Conservation (phyloP, 2,113 vertebrate species). For the Regulus satrapa region DNA sequence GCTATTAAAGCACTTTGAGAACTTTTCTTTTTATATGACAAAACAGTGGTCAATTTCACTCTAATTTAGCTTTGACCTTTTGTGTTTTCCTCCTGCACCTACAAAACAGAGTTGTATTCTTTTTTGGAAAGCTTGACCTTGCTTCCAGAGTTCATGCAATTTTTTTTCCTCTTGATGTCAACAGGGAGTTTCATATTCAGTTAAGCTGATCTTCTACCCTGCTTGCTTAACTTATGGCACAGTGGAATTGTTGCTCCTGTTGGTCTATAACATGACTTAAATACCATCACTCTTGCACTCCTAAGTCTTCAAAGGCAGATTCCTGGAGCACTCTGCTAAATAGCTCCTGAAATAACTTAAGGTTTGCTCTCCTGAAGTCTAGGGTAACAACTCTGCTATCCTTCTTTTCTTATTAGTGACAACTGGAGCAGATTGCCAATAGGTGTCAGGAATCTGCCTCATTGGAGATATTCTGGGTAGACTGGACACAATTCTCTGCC, state of each 20-base stretch:
- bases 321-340: not conserved
- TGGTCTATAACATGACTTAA: not conserved
- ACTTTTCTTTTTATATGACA: not conserved
- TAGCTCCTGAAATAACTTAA: not conserved
- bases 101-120: no score
- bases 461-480: not conserved
- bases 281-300: not conserved
- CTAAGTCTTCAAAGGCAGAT: not conserved
- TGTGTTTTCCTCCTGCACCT: not conserved
- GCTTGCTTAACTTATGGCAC: not conserved
- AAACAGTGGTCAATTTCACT: not conserved
- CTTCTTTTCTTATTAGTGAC: rapidly evolving
- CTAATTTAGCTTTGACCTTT: not conserved
- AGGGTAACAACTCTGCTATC: not conserved
- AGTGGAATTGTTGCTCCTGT: not conserved
- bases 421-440: not conserved
- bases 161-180: not conserved
- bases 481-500: no score
- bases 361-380: not conserved
- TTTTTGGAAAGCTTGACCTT: not conserved
- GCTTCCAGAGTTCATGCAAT: not conserved
- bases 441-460: not conserved
- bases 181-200: not conserved
- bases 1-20: not conserved
- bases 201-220: not conserved